Evolutionary conservation across 2,797 vertebrate genomes (phyloP).

Genomic region (Graptemys geographica): DNA sequence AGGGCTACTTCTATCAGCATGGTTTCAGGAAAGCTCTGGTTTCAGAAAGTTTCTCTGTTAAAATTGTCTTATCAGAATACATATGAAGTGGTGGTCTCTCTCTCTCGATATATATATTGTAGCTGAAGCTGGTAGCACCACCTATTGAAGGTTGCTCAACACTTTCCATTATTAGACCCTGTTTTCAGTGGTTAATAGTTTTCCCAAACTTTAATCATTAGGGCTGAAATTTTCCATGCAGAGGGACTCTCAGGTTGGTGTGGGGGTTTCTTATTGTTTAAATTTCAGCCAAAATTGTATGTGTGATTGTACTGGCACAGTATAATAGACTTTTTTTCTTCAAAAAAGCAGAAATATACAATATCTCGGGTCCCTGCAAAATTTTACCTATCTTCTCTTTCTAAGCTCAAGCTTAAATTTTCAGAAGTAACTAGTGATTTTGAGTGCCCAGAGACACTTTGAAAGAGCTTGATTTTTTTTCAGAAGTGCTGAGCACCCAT

Average conservation of each 20-base stretch:
- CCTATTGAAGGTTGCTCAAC: not conserved
- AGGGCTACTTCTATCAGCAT: conserved; percentile 42
- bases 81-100: accelerated
- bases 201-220: not conserved
- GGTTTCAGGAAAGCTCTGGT: not conserved
- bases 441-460: not conserved
- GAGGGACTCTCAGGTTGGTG: not conserved
- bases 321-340: not conserved
- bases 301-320: not conserved
- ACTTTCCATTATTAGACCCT: not conserved
- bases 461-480: not conserved
- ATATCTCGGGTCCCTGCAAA: not conserved
- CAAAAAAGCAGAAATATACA: not conserved
- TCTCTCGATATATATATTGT: not conserved
- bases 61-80: accelerated
- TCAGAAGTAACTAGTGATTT: not conserved
- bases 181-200: not conserved
- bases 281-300: not conserved
- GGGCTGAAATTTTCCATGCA: not conserved
- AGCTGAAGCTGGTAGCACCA: not conserved
- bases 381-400: not conserved
- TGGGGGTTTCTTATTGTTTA: not conserved
- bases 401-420: not conserved
- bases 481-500: not conserved
- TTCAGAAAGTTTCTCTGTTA: not conserved